Evolutionary conservation across 2,113 vertebrate species (phyloP).

Genomic region (Eira barbara): DNA sequence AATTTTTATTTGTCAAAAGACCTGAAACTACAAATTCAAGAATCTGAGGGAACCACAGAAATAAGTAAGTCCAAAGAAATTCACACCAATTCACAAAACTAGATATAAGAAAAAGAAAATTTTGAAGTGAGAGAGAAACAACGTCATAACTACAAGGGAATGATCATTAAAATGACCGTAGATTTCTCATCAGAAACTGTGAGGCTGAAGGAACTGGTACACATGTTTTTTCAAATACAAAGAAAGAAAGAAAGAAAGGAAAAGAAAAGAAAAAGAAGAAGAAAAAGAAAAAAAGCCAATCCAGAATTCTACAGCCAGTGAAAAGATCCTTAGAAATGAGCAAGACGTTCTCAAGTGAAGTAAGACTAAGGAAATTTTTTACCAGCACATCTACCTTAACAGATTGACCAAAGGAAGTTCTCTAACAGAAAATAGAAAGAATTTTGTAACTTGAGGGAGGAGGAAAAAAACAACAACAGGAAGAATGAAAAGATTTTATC

Average conservation of each 20-base stretch:
- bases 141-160: not conserved
- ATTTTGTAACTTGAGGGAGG: not conserved
- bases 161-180: not conserved
- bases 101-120: not conserved
- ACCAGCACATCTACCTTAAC: not conserved
- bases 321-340: not conserved
- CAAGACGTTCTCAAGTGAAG: not conserved
- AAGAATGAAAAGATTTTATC: not conserved
- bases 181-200: not conserved
- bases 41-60: not conserved
- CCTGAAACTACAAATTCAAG: not conserved
- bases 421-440: not conserved
- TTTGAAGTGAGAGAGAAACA: not conserved
- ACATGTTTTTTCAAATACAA: not conserved
- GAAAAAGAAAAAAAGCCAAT: not conserved
- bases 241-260: not conserved
- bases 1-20: not conserved
- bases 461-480: not conserved
- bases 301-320: not conserved
- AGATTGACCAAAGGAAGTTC: not conserved
- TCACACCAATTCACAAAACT: not conserved
- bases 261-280: not conserved
- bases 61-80: not conserved
- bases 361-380: not conserved
- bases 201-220: not conserved